Percentiles rank a stretch among this genome's conserved stretches.
Conservation (phyloP, 2,888 invertebrate species). For the Sepiola atlantica region DNA sequence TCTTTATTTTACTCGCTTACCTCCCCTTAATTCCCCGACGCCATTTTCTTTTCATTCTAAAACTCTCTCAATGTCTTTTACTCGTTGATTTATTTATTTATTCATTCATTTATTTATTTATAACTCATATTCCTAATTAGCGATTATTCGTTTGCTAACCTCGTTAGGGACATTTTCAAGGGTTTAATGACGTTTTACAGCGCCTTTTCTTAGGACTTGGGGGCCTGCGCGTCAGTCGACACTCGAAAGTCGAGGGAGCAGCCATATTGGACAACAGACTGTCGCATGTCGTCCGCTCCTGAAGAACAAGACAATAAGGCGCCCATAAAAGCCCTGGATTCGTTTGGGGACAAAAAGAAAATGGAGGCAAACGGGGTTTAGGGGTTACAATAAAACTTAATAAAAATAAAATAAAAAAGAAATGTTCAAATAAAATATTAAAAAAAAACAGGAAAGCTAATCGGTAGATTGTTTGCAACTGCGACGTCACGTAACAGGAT, state of each 20-base stretch:
- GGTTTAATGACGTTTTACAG: neutral
- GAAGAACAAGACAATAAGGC: neutral
- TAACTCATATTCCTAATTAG: conserved; percentile 19
- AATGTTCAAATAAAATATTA: neutral
- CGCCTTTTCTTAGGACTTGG: neutral
- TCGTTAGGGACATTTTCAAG: conserved; percentile 10
- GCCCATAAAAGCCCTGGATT: neutral
- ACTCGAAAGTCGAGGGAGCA: neutral
- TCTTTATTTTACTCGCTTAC: neutral
- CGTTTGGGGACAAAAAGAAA: neutral
- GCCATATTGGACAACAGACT: conserved; percentile 32
- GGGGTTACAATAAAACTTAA: neutral
- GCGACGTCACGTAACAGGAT: neutral
- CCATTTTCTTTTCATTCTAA: neutral
- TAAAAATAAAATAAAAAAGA: neutral
- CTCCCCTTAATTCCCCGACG: neutral
- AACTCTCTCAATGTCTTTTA: neutral
- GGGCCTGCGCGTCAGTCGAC: neutral
- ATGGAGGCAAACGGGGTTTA: neutral
- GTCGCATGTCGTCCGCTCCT: neutral
- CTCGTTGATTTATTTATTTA: neutral
- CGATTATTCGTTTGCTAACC: neutral
- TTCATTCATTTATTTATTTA: neutral
- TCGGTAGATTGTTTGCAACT: neutral
- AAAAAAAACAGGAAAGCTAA: neutral